These are phyloP conservation scores for Scomber colias DNA, from an alignment of 2,113 vertebrate genomes.

Conservation along the genomic window DNA sequence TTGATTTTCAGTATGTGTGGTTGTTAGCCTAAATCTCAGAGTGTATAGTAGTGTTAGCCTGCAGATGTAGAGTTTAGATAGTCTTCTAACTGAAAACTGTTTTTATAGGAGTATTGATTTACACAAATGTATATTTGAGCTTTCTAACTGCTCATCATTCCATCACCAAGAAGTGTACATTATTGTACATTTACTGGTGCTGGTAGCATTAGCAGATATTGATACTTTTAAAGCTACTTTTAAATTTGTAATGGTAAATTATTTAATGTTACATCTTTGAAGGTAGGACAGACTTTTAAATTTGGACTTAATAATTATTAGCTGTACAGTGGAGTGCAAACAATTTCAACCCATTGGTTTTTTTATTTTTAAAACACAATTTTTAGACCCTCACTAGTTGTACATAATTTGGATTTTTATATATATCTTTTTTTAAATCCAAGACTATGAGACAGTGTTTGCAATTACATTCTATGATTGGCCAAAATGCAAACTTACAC, in stretches of 20 bases:
- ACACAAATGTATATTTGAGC: not conserved
- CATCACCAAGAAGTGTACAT: not conserved
- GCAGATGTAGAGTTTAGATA: constrained; percentile 38
- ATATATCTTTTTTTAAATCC: not conserved
- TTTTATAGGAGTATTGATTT: not conserved
- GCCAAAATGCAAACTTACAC: not conserved
- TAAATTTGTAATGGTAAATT: not conserved
- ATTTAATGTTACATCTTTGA: not conserved
- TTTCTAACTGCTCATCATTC: not conserved
- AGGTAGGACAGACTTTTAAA: no score
- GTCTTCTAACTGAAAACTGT: not conserved
- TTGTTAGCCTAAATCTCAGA: constrained; percentile 50
- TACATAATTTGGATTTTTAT: not conserved
- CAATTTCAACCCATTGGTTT: not conserved
- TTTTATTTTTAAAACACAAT: not conserved
- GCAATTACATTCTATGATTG: not conserved
- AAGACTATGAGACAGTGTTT: not conserved
- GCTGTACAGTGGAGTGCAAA: not conserved
- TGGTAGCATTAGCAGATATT: not conserved
- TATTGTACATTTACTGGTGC: not conserved
- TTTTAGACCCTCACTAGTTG: not conserved
- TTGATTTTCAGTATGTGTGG: constrained; percentile 60
- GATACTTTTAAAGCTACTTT: no score
- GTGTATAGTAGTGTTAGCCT: constrained; percentile 30
- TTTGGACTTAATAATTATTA: not conserved